Evolutionary conservation across 1,140 invertebrate genomes (phyloP), one percentile per base, ranked within the genome.

Genomic region (Frieseomelitta varia): DNA sequence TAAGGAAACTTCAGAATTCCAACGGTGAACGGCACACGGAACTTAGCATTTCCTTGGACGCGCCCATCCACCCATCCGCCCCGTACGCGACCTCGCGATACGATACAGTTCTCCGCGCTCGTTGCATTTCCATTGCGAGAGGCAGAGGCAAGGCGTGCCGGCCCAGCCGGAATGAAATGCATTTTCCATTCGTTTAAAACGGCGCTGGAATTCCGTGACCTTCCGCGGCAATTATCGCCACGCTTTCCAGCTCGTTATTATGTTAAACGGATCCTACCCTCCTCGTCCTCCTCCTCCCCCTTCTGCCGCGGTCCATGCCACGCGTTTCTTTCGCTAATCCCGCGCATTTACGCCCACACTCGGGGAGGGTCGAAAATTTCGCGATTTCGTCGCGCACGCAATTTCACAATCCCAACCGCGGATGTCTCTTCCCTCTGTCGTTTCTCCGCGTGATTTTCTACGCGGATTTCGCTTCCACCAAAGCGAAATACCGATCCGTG

Each of bases 1-100:
- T 61, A 11, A 47, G 55, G 34, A 77, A 81, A 80, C 82, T 80
- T 85, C 73, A 58, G 72, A 87, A 85, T 85, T 85, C 74, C 75
- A 87, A 85, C 76, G 72, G 14, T 12, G 76, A 84, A 73, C 81
- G 24, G 34, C 58, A 12, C 19, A 12, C 19, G 67, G 30, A 79
- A 79, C 75, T 76, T 65, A 14, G 56, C 76, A 56, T 78, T 79
- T 86, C 53, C 63, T n/a, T 61, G 24, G 24, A 47, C 39, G 39
- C 39, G 39, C 39, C 34, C 19, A 4, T 1, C 1, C 6, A 11
- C 24, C 1, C n/a, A 39, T n/a, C 39, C 10, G 0, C 4, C 3
- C 21, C 24, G 6, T n/a, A 4, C 14, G 58, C 19, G 11, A 11
- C 24, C 30, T 77, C 8, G 19, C 19, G 11, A 15, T 14, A n/a